phyloP scores from a whole-genome alignment of 1,140 invertebrate genomes.

The Thaumetopoea pityocampa region DNA sequence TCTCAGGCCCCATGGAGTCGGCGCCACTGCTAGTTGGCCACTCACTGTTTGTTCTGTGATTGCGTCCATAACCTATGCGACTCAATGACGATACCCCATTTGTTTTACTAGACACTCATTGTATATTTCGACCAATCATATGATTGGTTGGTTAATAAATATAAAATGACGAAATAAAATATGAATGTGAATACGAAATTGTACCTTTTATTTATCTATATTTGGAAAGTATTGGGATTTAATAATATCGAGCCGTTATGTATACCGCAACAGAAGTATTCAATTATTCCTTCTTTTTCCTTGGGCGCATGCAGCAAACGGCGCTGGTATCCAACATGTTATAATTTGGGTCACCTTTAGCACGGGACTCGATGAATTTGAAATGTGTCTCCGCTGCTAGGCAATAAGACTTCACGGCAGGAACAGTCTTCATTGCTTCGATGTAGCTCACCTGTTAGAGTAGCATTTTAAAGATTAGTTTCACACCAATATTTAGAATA shows the following conservation, averaged over 20 bases:
- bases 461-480: slow-evolving; percentile 9
- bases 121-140: too few relatives aligned
- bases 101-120: too few relatives aligned
- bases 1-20: too few relatives aligned
- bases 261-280: not conserved
- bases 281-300: slow-evolving; percentile 67
- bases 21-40: too few relatives aligned
- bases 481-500: too few relatives aligned
- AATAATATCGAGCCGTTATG: not conserved
- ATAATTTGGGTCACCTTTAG: slow-evolving; percentile 82
- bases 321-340: slow-evolving; percentile 77
- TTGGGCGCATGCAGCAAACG: slow-evolving; percentile 61
- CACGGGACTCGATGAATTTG: slow-evolving; percentile 81
- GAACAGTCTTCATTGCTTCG: slow-evolving; percentile 81
- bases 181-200: too few relatives aligned
- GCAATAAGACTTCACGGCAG: slow-evolving; percentile 81
- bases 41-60: too few relatives aligned
- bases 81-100: too few relatives aligned
- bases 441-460: slow-evolving; percentile 81
- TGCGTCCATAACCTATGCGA: too few relatives aligned
- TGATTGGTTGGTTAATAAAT: too few relatives aligned
- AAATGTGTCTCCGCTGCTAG: slow-evolving; percentile 82
- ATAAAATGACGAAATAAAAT: too few relatives aligned
- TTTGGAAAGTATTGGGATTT: too few relatives aligned
- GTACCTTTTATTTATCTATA: not conserved